Evolutionary conservation across 1,140 invertebrate genomes (phyloP), one percentile per base, ranked within the genome.

Genomic region (Sycobia sp.): DNA sequence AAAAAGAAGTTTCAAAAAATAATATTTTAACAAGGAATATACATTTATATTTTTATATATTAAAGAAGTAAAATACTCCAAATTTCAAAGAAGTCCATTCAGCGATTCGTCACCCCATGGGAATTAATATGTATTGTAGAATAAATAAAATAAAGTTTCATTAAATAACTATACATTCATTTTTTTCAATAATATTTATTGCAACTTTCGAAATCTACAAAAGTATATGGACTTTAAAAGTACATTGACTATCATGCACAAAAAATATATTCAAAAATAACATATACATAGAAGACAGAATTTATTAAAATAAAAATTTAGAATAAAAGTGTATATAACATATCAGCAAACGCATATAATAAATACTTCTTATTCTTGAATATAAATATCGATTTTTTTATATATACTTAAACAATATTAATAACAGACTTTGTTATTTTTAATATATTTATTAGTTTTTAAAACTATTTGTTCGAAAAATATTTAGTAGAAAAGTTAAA

Each of bases 191-290:
- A 11, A 11, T 36, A 27, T 62, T 62, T 62, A 56, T 62, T 62
- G 44, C 22, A 49, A 57, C 29, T 57, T 57, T 47, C n/a, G 29
- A 63, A 57, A 62, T 50, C 53, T 63, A 63, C 61, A 63, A 63
- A 63, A 63, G 53, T 62, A 56, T 62, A 62, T 41, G 44, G 32
- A 22, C n/a, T 13, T 62, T 62, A 20, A 63, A 63, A 63, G 61
- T 54, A 57, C 54, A 44, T 29, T 56, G 51, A 62, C 61, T 63
- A 57, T 57, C 20, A 49, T 54, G 27, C 34, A 49, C 51, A 41
- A 56, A 55, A 39, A 38, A 44, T 41, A 29, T 61, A 18, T 62
- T 62, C 25, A 32, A 63, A 50, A 50, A 43, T 41, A 49, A 59
- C n/a, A 23, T 23, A 36, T 16, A 16, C 38, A 56, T 46, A 25